A percentile compares a stretch with the other conserved stretches of the same genome.
These are phyloP conservation scores for Todus mexicanus DNA, from an alignment of 2,797 vertebrate genomes.

Conservation along the genomic window DNA sequence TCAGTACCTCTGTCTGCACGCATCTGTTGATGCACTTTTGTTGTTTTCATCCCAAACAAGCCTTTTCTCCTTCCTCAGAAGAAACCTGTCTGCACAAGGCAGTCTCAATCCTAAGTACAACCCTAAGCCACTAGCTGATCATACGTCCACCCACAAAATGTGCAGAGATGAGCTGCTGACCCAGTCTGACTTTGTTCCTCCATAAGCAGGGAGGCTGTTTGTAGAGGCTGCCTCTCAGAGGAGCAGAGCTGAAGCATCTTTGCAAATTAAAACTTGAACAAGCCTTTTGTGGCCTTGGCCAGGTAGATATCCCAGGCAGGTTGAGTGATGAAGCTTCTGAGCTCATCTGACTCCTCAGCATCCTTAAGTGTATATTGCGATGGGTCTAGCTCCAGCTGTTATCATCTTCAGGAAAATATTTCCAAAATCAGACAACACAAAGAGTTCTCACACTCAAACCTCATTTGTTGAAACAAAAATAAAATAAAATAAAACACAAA, in stretches of 20 bases:
- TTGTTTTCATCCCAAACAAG: not conserved
- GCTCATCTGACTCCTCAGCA: not conserved
- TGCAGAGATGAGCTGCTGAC: not conserved
- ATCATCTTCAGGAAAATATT: not conserved
- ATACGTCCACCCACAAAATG: not conserved
- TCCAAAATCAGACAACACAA: not conserved
- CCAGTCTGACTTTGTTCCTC: not conserved
- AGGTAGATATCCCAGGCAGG: not conserved
- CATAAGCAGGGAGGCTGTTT: not conserved
- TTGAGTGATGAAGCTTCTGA: not conserved
- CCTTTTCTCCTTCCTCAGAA: not conserved
- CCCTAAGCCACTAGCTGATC: not conserved
- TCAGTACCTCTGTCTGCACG: not conserved
- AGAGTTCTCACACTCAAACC: not conserved
- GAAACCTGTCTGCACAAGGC: not conserved
- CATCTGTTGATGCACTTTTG: not conserved
- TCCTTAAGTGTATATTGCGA: not conserved
- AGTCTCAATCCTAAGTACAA: not conserved
- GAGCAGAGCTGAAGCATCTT: not conserved
- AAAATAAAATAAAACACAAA: not conserved
- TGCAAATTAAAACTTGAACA: not conserved
- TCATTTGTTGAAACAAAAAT: not conserved
- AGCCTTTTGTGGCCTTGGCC: not conserved
- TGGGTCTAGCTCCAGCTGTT: not conserved
- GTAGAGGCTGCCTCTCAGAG: not conserved